phyloP scores from a whole-genome alignment of 2,113 vertebrate species.

The Callospermophilus lateralis region DNA sequence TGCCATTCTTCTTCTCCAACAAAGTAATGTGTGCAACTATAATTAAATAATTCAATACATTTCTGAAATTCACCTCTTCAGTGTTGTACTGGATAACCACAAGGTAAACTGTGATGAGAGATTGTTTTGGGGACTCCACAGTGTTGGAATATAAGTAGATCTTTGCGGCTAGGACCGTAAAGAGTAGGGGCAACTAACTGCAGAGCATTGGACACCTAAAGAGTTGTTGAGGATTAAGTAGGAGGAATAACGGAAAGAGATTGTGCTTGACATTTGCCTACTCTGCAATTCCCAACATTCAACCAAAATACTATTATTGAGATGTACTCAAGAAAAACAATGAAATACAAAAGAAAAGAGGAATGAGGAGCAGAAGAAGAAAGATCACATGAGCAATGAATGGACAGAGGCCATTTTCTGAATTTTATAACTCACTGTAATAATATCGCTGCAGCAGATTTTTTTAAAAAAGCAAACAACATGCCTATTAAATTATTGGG shows the following conservation, averaged over 20 bases:
- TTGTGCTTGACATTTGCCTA: background rate
- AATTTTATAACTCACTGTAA: background rate
- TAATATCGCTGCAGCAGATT: background rate
- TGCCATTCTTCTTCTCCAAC: background rate
- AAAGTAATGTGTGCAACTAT: background rate
- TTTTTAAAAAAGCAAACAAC: slow-evolving; percentile 41
- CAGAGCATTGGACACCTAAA: background rate
- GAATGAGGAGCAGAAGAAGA: background rate
- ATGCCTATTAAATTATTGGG: slow-evolving; percentile 52
- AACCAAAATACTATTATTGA: background rate
- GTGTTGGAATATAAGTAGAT: background rate
- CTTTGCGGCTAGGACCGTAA: background rate
- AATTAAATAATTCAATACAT: slow-evolving; percentile 17
- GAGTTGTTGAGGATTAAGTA: background rate
- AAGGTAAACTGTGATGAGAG: background rate
- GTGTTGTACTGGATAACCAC: background rate
- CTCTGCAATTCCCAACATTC: background rate
- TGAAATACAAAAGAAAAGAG: background rate
- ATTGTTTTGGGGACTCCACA: background rate
- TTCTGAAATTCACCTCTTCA: background rate
- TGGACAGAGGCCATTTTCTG: background rate
- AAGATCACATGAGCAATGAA: background rate
- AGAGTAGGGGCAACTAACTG: background rate
- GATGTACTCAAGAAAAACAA: background rate
- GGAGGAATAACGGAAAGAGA: background rate